A percentile compares a stretch with the other conserved stretches of the same genome.
Evolutionary conservation across 2,797 vertebrate species (phyloP).

Genomic region (Gorsachius magnificus): DNA sequence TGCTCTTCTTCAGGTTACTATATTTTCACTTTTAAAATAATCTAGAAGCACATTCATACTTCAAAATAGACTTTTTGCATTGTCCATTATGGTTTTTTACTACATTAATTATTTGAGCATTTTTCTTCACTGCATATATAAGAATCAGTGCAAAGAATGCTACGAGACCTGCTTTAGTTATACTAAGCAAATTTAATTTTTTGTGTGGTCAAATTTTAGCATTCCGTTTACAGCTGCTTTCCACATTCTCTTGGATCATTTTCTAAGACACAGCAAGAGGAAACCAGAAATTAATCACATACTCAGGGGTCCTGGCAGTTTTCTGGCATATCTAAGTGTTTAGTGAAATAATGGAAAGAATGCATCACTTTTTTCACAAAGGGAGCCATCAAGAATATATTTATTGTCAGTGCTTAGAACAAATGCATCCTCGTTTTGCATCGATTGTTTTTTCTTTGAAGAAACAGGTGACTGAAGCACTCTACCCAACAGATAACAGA

Average conservation of each 20-base stretch:
- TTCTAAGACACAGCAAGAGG: conserved; percentile 56
- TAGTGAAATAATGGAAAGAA: conserved; percentile 57
- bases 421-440: conserved; percentile 24
- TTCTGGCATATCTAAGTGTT: conserved; percentile 34
- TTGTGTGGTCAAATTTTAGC: background rate
- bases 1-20: background rate
- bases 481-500: background rate
- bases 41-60: background rate
- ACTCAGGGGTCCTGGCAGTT: conserved; percentile 49
- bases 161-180: background rate
- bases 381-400: background rate
- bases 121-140: background rate
- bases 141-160: background rate
- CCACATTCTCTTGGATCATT: conserved; percentile 60
- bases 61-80: background rate
- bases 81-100: background rate
- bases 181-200: background rate
- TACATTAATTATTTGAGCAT: background rate
- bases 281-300: conserved; percentile 70
- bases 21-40: background rate
- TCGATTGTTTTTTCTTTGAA: background rate
- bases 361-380: conserved; percentile 11
- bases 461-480: background rate
- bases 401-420: conserved; percentile 46
- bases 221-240: conserved; percentile 57